These are phyloP conservation scores for Anguilla anguilla DNA, from an alignment of 2,797 vertebrate species.

Conservation along the genomic window DNA sequence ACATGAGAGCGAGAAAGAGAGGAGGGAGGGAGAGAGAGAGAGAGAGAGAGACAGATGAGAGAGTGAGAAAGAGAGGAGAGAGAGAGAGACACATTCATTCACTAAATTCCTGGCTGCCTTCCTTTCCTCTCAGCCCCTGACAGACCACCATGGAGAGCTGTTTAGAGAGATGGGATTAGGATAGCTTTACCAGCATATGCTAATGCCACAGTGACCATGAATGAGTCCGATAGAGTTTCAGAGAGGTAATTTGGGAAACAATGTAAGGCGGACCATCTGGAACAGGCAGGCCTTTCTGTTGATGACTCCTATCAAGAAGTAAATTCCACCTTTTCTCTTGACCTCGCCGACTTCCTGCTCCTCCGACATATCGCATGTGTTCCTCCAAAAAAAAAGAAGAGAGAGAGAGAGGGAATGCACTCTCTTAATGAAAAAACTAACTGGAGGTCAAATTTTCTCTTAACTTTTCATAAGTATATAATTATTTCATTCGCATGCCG, in stretches of 20 bases:
- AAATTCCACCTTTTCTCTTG: slow-evolving; percentile 29
- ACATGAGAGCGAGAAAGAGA: not conserved
- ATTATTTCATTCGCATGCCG: not conserved
- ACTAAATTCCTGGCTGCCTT: slow-evolving; percentile 34
- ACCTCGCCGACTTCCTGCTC: slow-evolving; percentile 20
- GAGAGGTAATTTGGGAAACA: slow-evolving; percentile 41
- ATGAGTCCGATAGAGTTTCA: slow-evolving; percentile 53
- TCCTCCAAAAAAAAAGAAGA: not conserved
- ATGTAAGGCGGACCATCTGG: slow-evolving; percentile 28
- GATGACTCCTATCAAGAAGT: slow-evolving; percentile 27
- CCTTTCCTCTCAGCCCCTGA: slow-evolving; percentile 39
- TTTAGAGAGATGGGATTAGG: slow-evolving; percentile 45
- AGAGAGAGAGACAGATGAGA: not conserved
- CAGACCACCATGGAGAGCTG: slow-evolving; percentile 40
- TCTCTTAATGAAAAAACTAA: not conserved
- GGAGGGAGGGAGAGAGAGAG: not conserved
- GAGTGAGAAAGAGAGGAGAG: not conserved
- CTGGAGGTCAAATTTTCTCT: not conserved
- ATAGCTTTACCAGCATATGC: slow-evolving; percentile 46
- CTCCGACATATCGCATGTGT: not conserved
- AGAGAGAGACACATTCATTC: not conserved
- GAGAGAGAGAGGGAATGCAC: not conserved
- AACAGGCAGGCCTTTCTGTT: slow-evolving; percentile 22
- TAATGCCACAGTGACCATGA: slow-evolving; percentile 44
- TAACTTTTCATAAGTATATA: not conserved